Base-by-base conservation (phyloP, 2,113 vertebrate species). In the Antechinus flavipes region DNA sequence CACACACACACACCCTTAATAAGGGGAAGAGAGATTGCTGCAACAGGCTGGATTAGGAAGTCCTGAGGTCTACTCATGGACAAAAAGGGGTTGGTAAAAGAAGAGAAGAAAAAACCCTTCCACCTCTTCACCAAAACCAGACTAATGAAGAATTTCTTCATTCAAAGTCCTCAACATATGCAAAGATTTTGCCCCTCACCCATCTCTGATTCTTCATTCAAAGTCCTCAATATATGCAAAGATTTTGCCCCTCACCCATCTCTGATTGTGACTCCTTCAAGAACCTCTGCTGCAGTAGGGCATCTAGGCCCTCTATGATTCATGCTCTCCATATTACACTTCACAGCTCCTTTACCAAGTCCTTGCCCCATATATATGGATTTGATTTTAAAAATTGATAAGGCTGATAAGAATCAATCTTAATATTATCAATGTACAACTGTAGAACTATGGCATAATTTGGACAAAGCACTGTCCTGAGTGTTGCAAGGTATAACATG, bases 341-440 rank as follows among this genome's bases (percentile, higher is more conserved):
- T 35, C 14, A 19, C 3, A 76, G 30, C 9, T 76, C 35, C 61
- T 76, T 14, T n/a, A 76, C 30, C 61, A 76, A 76, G 35, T 16
- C 2, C 14, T 12, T 76, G 14, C 35, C 16, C 14, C 30, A n/a
- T 9, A 52, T 52, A 52, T 6, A 52, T 52, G 50, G 9, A 52
- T 52, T 52, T 52, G 50, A 52, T 52, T 52, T 52, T 52, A 52
- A 52, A 84, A 42, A 42, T 8, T 23, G n/a, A 7, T 84, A 42
- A 84, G 68, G 42, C n/a, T 84, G 2, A 84, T 42, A 35, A 76
- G 61, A n/a, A n/a, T 76, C 14, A 84, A 42, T 84, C n/a, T 42
- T 76, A 8, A 84, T 93, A 94, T 94, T 96, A 47, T 90, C 91
- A 90, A 90, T 94, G 95, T 95, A 95, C 91, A 96, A 94, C 91